Conservation (phyloP, 2,888 invertebrate species). For the Platerodrilus igneus region DNA sequence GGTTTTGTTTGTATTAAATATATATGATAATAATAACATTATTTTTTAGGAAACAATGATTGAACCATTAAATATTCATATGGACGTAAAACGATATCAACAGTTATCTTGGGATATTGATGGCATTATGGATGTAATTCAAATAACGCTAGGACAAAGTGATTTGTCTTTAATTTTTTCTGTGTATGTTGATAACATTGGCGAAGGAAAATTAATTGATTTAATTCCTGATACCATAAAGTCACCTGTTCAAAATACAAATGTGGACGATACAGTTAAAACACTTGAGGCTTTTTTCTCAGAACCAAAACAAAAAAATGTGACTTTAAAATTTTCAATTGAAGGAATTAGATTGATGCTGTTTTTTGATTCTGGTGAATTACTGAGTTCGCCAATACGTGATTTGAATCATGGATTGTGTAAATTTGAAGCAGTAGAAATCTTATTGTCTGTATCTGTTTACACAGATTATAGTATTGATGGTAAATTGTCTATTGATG, state of each 20-base stretch:
- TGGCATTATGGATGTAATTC: conserved; percentile 61
- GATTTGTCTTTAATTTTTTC: conserved; percentile 68
- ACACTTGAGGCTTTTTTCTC: conserved; percentile 71
- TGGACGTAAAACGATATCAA: conserved; percentile 64
- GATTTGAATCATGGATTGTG: conserved; percentile 68
- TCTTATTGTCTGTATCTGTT: conserved; percentile 58
- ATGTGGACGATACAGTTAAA: conserved; percentile 50
- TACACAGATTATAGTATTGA: conserved; percentile 67
- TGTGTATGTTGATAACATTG: conserved; percentile 68
- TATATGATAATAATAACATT: too few species aligned
- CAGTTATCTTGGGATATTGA: conserved; percentile 54
- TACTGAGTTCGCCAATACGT: conserved; percentile 69
- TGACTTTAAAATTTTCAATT: conserved; percentile 57
- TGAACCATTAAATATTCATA: conserved; percentile 66
- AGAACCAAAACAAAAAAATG: conserved; percentile 60
- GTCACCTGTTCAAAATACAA: conserved; percentile 27
- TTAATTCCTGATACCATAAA: conserved; percentile 41
- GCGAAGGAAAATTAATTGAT: conserved; percentile 56
- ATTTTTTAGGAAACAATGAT: conserved; percentile 63
- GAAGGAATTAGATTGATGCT: conserved; percentile 68
- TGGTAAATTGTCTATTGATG: conserved; percentile 65
- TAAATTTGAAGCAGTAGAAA: conserved; percentile 64
- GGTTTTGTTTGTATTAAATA: too few species aligned
- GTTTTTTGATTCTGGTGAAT: conserved; percentile 70
- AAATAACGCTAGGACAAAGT: conserved; percentile 68